Base-by-base conservation (phyloP, 2,113 vertebrate genomes). In the Choloepus hoffmanni region DNA sequence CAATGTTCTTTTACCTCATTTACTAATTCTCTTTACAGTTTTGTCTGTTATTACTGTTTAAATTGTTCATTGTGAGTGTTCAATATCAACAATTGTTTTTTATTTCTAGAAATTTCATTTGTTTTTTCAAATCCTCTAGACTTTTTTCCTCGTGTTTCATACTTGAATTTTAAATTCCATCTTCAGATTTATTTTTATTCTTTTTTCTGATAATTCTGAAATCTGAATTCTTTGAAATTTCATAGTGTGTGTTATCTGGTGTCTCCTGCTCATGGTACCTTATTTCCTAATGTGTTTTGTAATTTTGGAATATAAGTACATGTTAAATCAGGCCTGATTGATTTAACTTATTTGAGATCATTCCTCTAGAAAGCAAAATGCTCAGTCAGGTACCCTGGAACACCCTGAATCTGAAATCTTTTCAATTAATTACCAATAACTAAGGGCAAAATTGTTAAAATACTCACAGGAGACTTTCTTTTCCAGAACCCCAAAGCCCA, bases 181-280 rank as follows among this genome's bases (percentile, higher is more conserved):
- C 5, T 63, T 87, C 63, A n/a, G 16, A 55, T 55, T 55, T 55
- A 55, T 55, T 55, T 50, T 55, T 55, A 13, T 62, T 43, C 89
- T 86, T 0, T 36, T 30, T 70, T 36, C 23, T 94, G 30, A 43
- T 55, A 43, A 88, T 78, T 88, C 18, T 10, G 62, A 24, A 26
- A 36, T 30, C 6, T 88, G 18, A 90, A 94, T 36, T 96, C 16
- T 70, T 30, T 83, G 77, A 87, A 24, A 70, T 62, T 82, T 85
- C 24, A 33, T 65, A 45, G n/a, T 53, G 3, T 94, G 45, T 58
- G 76, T 84, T 92, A 60, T 70, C 60, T 92, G 45, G 3, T 40
- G 23, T 82, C 23, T 82, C 24, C 63, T 73, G 67, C 50, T 94
- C 40, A 33, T 83, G 36, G 11, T 81, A 13, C 24, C 6, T 85